Evolutionary conservation across 2,113 vertebrate species (phyloP).

Genomic region (Puffinus mauretanicus): DNA sequence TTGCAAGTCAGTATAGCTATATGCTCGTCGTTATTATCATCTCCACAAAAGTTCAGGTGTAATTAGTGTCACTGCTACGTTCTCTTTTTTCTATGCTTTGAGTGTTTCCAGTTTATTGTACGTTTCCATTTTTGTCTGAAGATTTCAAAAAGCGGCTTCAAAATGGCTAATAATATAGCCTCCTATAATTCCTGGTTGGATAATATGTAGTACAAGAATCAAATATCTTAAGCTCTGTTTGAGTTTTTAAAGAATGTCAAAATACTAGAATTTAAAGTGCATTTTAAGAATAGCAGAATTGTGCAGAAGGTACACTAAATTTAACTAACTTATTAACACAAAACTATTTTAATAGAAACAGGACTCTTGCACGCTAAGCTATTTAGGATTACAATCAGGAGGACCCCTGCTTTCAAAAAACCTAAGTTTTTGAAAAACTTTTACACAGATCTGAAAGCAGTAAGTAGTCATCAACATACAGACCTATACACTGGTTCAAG

Average conservation of each 20-base stretch:
- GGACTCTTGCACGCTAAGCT: neutral
- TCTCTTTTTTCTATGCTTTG: neutral
- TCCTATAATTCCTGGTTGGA: neutral
- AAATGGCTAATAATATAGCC: neutral
- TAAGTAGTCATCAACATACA: neutral
- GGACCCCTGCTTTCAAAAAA: neutral
- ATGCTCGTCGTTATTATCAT: rapidly evolving
- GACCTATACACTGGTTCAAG: neutral
- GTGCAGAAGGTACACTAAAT: neutral
- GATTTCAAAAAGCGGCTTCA: neutral
- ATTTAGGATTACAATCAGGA: neutral
- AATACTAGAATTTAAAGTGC: neutral
- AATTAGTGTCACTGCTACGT: rapidly evolving
- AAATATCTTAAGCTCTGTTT: neutral
- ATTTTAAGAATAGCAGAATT: neutral
- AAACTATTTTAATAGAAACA: neutral
- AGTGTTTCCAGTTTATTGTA: rapidly evolving
- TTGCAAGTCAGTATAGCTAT: neutral
- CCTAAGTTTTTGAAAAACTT: neutral
- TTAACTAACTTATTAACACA: neutral
- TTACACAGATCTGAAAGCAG: neutral
- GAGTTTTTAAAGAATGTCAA: neutral
- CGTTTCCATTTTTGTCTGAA: neutral
- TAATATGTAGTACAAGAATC: neutral
- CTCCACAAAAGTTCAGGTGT: neutral